Percentiles rank a stretch among this genome's conserved stretches.
These are phyloP conservation scores for Panthera tigris DNA, from an alignment of 2,113 vertebrate species.

Conservation along the genomic window DNA sequence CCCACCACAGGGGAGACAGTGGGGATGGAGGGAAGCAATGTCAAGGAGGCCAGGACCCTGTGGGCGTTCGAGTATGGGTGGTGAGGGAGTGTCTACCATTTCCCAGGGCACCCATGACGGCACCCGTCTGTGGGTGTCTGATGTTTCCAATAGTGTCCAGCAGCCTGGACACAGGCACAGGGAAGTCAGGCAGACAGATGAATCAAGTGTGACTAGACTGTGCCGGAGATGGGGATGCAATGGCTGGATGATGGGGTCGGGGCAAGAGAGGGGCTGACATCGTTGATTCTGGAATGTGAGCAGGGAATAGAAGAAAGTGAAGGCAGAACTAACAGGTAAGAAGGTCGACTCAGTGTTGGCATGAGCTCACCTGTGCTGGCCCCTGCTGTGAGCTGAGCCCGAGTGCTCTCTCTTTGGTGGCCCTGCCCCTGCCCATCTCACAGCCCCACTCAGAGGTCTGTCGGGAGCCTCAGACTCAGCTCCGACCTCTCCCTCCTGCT, in stretches of 20 bases:
- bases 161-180: not conserved
- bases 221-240: not conserved
- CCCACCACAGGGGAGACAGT: not conserved
- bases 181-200: not conserved
- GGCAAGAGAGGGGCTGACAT: too few species aligned
- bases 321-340: not conserved
- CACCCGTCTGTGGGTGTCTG: not conserved
- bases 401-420: not conserved
- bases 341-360: not conserved
- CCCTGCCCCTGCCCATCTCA: not conserved
- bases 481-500: not conserved
- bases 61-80: not conserved
- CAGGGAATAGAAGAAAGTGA: not conserved
- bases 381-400: not conserved
- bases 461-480: not conserved
- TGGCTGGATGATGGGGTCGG: not conserved
- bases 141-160: not conserved
- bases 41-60: not conserved
- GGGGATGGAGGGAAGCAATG: too few species aligned
- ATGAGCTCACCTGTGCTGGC: not conserved
- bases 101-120: not conserved
- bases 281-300: not conserved
- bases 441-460: not conserved
- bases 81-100: not conserved
- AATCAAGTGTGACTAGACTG: not conserved